These are phyloP conservation scores for Cerceris ruficornis DNA, from an alignment of 2,888 invertebrate species.

Conservation along the genomic window DNA sequence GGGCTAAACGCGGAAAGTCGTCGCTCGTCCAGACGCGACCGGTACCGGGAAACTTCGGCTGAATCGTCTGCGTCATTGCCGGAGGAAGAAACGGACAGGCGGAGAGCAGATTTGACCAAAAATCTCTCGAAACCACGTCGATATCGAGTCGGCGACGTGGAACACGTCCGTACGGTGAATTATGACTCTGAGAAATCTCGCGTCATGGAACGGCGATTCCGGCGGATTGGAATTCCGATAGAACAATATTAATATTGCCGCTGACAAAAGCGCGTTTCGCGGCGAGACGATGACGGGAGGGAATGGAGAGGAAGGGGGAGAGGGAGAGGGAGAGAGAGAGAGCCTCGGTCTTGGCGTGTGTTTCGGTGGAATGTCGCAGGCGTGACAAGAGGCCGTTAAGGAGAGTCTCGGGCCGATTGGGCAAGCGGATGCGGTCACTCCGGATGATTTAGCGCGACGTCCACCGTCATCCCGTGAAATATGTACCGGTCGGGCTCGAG, in stretches of 20 bases:
- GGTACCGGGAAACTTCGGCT: too few relatives aligned
- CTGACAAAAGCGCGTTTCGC: constrained; percentile 43
- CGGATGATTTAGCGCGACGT: constrained; percentile 75
- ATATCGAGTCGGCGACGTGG: constrained; percentile 9
- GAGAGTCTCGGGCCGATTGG: constrained; percentile 69
- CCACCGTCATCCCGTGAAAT: constrained; percentile 71
- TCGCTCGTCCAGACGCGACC: too few relatives aligned
- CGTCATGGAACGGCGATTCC: constrained; percentile 41
- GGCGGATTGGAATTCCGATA: constrained; percentile 59
- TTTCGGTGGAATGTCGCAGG: constrained; percentile 74
- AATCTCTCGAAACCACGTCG: constrained; percentile 23
- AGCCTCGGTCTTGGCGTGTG: constrained; percentile 43
- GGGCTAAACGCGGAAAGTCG: too few relatives aligned
- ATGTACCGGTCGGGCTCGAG: constrained; percentile 56
- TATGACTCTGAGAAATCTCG: constrained; percentile 53
- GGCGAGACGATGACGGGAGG: constrained; percentile 45
- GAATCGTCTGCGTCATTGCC: background rate
- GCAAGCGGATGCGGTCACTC: constrained; percentile 78
- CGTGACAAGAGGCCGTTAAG: constrained; percentile 74
- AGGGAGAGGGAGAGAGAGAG: constrained; percentile 13
- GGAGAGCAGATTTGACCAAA: constrained; percentile 31
- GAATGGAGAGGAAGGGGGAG: constrained; percentile 13
- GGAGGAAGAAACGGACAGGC: background rate
- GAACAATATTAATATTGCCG: constrained; percentile 63
- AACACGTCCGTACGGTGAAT: constrained; percentile 43